Percentiles rank a stretch among this genome's conserved stretches.
These are phyloP conservation scores for Aldrovandia affinis DNA, from an alignment of 2,797 vertebrate species.

Conservation along the genomic window DNA sequence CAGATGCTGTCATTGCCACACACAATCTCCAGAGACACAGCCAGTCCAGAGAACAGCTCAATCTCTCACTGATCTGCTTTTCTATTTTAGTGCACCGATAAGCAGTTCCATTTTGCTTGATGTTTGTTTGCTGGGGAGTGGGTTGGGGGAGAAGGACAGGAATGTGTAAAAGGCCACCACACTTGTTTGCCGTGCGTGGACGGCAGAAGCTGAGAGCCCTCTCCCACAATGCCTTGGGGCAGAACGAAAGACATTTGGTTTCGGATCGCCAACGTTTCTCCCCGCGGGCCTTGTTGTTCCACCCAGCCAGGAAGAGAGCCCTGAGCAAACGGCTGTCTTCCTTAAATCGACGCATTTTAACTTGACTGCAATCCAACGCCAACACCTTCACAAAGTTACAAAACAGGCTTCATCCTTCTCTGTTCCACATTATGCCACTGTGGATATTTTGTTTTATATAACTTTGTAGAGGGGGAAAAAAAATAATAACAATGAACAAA, in stretches of 20 bases:
- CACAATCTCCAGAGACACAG: slow-evolving; percentile 41
- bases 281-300: neutral
- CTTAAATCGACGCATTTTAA: neutral
- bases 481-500: neutral
- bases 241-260: neutral
- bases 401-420: neutral
- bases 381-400: neutral
- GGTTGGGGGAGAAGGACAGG: neutral
- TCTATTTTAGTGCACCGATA: neutral
- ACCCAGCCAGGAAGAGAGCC: neutral
- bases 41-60: slow-evolving; percentile 26
- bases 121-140: neutral
- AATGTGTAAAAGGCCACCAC: neutral
- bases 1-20: slow-evolving; percentile 41
- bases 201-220: neutral
- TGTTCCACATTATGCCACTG: neutral
- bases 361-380: neutral
- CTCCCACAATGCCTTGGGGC: neutral
- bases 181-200: neutral
- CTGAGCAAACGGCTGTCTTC: neutral
- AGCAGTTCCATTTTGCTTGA: slow-evolving; percentile 2
- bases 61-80: neutral
- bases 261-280: neutral
- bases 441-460: neutral
- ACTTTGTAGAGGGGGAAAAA: too few species aligned